These are phyloP conservation scores for Liolophura sinensis DNA, from an alignment of 1,140 invertebrate genomes.

Conservation along the genomic window DNA sequence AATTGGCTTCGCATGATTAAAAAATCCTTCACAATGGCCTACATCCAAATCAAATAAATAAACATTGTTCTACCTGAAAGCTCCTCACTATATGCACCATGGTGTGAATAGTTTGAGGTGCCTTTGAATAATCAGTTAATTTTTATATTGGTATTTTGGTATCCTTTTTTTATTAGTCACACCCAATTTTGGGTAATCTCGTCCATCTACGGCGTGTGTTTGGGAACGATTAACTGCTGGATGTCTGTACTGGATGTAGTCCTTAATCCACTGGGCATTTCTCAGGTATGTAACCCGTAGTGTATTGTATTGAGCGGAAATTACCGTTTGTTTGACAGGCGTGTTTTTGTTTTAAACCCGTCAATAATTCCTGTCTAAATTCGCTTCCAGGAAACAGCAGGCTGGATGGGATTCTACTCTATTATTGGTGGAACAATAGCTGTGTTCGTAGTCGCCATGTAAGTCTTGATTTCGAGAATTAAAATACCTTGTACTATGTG, in stretches of 20 bases:
- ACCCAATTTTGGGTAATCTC: constrained; percentile 56
- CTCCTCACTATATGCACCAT: no score
- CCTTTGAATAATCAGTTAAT: no score
- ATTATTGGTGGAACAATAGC: not conserved
- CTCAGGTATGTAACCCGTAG: constrained; percentile 39
- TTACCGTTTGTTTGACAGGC: no score
- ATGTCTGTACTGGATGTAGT: constrained; percentile 58
- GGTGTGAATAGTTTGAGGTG: no score
- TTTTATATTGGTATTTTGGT: no score
- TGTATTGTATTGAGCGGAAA: not conserved
- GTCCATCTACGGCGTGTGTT: constrained; percentile 54
- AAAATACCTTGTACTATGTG: no score
- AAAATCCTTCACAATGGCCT: no score
- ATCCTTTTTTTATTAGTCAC: constrained; percentile 45
- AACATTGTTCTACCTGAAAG: no score
- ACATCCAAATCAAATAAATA: no score
- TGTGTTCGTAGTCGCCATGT: no score
- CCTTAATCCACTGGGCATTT: constrained; percentile 47
- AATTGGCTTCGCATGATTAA: no score
- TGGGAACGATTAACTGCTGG: constrained; percentile 59
- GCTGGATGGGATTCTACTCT: constrained; percentile 17
- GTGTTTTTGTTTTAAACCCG: not conserved
- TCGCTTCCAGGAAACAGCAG: constrained; percentile 11
- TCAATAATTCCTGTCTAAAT: not conserved
- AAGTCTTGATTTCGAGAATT: no score